Evolutionary conservation across 1,140 invertebrate species (phyloP).

Genomic region (Contarinia nasturtii): DNA sequence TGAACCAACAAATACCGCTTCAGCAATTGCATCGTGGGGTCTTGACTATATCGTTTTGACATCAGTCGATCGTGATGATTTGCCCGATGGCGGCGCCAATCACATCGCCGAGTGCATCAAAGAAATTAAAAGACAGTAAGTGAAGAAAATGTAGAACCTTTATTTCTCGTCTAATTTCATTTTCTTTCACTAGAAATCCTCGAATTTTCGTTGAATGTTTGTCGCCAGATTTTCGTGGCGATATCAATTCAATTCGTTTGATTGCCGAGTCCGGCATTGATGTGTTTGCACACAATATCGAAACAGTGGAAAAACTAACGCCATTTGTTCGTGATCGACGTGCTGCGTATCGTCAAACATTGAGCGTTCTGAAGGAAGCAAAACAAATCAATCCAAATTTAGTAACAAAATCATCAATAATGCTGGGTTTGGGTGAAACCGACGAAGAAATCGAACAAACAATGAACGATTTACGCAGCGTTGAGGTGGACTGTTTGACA

Average conservation of each 20-base stretch:
- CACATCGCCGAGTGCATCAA: constrained; percentile 84
- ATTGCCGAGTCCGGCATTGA: constrained; percentile 73
- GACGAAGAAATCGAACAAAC: constrained; percentile 78
- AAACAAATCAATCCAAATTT: constrained; percentile 62
- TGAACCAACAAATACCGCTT: constrained; percentile 87
- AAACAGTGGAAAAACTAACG: constrained; percentile 78
- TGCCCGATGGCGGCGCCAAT: constrained; percentile 73
- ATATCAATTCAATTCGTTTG: constrained; percentile 49
- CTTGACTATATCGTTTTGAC: constrained; percentile 96
- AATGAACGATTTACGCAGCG: constrained; percentile 58
- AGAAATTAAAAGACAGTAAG: constrained; percentile 51
- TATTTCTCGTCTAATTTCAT: neutral
- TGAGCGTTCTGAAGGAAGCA: constrained; percentile 61
- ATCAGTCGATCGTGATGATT: constrained; percentile 93
- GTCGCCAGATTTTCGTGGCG: constrained; percentile 88
- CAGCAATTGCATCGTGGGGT: constrained; percentile 83
- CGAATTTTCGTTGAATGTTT: constrained; percentile 90
- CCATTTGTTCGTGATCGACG: constrained; percentile 84
- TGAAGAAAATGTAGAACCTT: too few species aligned
- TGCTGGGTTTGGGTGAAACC: constrained; percentile 93
- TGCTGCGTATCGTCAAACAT: constrained; percentile 58
- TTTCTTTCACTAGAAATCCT: constrained; percentile 39
- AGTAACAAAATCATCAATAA: constrained; percentile 95
- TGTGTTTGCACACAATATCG: constrained; percentile 94
- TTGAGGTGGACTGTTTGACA: constrained; percentile 85